phyloP scores from a whole-genome alignment of 2,888 invertebrate species.

The Eupithecia tripunctaria region DNA sequence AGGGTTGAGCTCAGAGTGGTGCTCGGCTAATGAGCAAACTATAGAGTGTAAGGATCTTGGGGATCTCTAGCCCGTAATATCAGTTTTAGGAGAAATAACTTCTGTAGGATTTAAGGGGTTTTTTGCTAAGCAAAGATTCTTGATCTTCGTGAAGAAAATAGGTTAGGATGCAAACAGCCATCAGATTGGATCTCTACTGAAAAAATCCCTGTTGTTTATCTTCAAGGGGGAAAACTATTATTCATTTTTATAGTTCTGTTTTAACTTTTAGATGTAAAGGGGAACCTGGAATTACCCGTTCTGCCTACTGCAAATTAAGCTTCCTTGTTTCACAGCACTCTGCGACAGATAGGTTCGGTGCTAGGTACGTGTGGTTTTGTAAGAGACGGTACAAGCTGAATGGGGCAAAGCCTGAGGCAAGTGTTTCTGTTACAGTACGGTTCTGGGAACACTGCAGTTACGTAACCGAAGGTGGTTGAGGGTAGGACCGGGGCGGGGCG shows the following conservation, averaged over 20 bases:
- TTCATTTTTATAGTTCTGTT: too few relatives aligned
- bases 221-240: too few relatives aligned
- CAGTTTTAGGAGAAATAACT: neutral
- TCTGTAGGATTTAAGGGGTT: neutral
- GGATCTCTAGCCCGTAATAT: neutral
- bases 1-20: constrained; percentile 45
- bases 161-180: neutral
- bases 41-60: constrained; percentile 5
- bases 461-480: constrained; percentile 73
- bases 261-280: too few relatives aligned
- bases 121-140: neutral
- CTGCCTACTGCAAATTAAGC: neutral
- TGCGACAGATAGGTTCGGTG: constrained; percentile 37
- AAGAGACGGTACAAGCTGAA: constrained; percentile 63
- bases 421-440: constrained; percentile 69
- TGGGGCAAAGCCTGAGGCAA: constrained; percentile 72
- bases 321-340: constrained; percentile 37
- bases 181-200: neutral
- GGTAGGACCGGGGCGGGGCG: constrained; percentile 65
- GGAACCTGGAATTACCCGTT: too few relatives aligned
- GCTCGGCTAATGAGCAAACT: constrained; percentile 26
- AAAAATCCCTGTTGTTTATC: too few relatives aligned
- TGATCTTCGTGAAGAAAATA: neutral
- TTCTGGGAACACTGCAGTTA: constrained; percentile 70
- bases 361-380: constrained; percentile 56